Evolutionary conservation across 2,113 vertebrate species (phyloP), one percentile per base, ranked within the genome.

Genomic region (Tautogolabrus adspersus): DNA sequence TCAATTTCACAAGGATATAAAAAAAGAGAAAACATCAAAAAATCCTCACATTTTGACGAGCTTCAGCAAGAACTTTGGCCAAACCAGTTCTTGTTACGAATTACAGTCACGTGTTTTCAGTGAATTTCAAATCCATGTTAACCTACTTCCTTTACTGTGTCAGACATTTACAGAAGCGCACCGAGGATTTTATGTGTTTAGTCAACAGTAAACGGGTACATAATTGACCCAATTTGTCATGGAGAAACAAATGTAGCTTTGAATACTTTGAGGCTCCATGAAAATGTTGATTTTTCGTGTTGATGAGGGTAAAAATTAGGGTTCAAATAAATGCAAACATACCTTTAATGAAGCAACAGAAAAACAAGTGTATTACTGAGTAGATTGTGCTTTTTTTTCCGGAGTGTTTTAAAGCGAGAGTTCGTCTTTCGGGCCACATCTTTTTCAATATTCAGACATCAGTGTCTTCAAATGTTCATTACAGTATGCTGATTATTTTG

Each of bases 181-280:
- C 26, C 18, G 75, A 30, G 37, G 8, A 54, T 66, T 74, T 62
- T 40, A 4, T 64, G 34, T 82, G 75, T 77, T 78, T 21, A 61
- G 65, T 56, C 66, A 46, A 79, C 57, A 13, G 56, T 56, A n/a
- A 47, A 18, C 51, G 44, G 26, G 66, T 34, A 18, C 49, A 62
- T 57, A 55, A 66, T 52, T 84, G 61, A 80, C 66, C 70, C 56
- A 58, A 42, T 77, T 77, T 82, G 34, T 66, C 65, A 18, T 3
- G 5, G 64, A 68, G 60, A 26, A 8, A 47, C 57, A 40, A 38
- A 22, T 8, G n/a, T 46, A 26, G 38, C 12, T 77, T 63, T 8
- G 55, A 80, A 60, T 57, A 10, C 67, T 61, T 12, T 8, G 3
- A 52, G 37, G 75, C 44, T 23, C 75, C 38, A 58, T 18, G 6